Conservation (phyloP, 2,888 invertebrate species). For the Noctua janthina region DNA sequence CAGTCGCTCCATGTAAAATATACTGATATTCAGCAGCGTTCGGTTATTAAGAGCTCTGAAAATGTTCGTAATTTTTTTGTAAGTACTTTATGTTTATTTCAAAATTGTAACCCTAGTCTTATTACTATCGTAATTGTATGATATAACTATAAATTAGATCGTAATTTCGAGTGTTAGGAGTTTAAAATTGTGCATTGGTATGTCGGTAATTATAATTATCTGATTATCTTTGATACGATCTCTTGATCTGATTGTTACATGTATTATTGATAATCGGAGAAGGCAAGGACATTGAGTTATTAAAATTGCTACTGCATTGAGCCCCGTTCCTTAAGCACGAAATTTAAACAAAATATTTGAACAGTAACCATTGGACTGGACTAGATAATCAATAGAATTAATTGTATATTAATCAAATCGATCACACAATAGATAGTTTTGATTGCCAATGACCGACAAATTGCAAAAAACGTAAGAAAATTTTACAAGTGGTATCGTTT, state of each 20-base stretch:
- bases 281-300: conserved; percentile 29
- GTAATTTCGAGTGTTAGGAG: conserved; percentile 32
- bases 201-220: conserved; percentile 30
- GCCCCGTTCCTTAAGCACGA: not conserved
- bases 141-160: conserved; percentile 35
- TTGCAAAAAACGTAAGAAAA: no score
- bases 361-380: not conserved
- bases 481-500: no score
- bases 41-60: not conserved
- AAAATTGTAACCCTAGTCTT: not conserved
- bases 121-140: conserved; percentile 24
- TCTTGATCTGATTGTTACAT: conserved; percentile 46
- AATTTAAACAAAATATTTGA: not conserved
- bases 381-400: not conserved
- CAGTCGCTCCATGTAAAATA: not conserved
- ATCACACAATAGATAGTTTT: no score
- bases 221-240: conserved; percentile 44
- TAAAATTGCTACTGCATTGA: not conserved
- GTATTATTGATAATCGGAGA: conserved; percentile 47
- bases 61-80: not conserved
- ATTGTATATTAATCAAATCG: no score
- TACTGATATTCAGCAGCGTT: not conserved
- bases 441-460: no score
- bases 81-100: not conserved
- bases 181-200: conserved; percentile 34